phyloP scores from a whole-genome alignment of 2,888 invertebrate species.

The Microplitis deprimator region DNA sequence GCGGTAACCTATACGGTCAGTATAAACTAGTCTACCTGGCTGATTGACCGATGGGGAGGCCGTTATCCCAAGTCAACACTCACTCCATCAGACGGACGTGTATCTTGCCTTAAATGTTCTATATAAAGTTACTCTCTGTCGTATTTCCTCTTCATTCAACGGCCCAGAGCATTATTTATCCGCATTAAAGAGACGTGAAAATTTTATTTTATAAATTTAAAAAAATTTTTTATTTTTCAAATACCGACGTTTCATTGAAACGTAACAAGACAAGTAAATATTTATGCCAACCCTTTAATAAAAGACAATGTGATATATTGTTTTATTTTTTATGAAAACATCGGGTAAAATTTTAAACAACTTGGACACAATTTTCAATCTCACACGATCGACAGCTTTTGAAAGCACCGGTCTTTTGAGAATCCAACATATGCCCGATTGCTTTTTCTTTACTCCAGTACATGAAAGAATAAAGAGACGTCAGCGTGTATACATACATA shows the following conservation, averaged over 20 bases:
- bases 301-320: slow-evolving; percentile 11
- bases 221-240: background rate
- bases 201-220: slow-evolving; percentile 27
- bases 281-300: background rate
- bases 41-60: slow-evolving; percentile 71
- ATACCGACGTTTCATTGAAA: background rate
- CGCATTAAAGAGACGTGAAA: slow-evolving; percentile 14
- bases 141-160: slow-evolving; percentile 14
- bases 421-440: slow-evolving; percentile 51
- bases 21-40: slow-evolving; percentile 64
- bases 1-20: background rate
- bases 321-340: background rate
- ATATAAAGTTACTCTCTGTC: slow-evolving; percentile 36
- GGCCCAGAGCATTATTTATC: slow-evolving; percentile 35
- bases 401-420: slow-evolving; percentile 40
- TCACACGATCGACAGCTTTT: slow-evolving; percentile 52
- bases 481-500: background rate
- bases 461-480: slow-evolving; percentile 24
- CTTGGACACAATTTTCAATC: slow-evolving; percentile 56
- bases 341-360: slow-evolving; percentile 25
- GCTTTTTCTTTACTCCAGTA: slow-evolving; percentile 52
- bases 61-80: slow-evolving; percentile 72
- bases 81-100: slow-evolving; percentile 68
- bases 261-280: background rate
- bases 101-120: slow-evolving; percentile 43